A percentile compares a stretch with the other conserved stretches of the same genome.
phyloP scores from a whole-genome alignment of 2,797 vertebrate species.

The Acipenser transmontanus region DNA sequence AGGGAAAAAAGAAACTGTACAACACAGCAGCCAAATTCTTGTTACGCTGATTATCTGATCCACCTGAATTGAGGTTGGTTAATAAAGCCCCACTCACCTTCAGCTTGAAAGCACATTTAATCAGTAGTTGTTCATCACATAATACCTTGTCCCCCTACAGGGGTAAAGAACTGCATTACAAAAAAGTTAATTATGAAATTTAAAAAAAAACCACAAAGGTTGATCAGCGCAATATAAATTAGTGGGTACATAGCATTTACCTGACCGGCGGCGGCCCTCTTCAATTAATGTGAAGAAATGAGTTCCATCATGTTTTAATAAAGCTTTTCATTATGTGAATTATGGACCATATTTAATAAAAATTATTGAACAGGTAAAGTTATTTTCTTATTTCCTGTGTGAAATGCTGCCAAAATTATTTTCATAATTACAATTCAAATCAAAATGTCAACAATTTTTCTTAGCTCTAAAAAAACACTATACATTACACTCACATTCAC shows the following conservation, averaged over 20 bases:
- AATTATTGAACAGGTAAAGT: slow-evolving; percentile 40
- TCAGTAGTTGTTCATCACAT: slow-evolving; percentile 25
- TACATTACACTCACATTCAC: too few relatives aligned
- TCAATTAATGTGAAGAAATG: slow-evolving; percentile 39
- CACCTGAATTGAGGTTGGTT: slow-evolving; percentile 2
- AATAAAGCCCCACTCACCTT: slow-evolving; percentile 16
- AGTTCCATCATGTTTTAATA: slow-evolving; percentile 38
- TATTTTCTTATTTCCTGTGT: slow-evolving; percentile 13
- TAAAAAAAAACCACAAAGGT: slow-evolving; percentile 26
- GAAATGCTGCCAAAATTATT: slow-evolving; percentile 35
- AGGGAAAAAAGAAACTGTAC: background rate
- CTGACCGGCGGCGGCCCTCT: slow-evolving; percentile 21
- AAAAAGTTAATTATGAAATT: slow-evolving; percentile 33
- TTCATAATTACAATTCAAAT: slow-evolving; percentile 26
- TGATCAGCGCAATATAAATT: slow-evolving; percentile 41
- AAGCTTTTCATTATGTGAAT: slow-evolving; percentile 40
- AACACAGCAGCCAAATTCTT: background rate
- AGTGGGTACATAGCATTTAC: slow-evolving; percentile 27
- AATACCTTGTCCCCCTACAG: slow-evolving; percentile 20
- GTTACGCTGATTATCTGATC: background rate
- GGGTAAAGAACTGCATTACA: slow-evolving; percentile 31
- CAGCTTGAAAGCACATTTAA: slow-evolving; percentile 19
- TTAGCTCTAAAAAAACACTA: too few relatives aligned
- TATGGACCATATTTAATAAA: slow-evolving; percentile 48
- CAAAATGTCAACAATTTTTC: background rate